A percentile compares a stretch with the other conserved stretches of the same genome.
phyloP scores from a whole-genome alignment of 1,140 invertebrate species.

The Limonius californicus region DNA sequence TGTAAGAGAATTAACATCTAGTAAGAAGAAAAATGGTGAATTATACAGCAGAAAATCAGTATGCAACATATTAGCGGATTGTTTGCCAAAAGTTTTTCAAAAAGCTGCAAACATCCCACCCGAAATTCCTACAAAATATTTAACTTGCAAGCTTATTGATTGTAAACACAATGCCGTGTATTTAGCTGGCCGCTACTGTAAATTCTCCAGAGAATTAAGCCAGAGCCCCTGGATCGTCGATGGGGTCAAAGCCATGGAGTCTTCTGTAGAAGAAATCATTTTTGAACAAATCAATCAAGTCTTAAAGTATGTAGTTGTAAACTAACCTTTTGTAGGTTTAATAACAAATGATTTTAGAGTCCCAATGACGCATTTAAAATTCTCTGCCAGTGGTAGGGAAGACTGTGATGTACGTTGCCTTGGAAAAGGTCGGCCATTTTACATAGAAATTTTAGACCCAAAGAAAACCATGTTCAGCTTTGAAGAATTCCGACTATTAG shows the following conservation, averaged over 20 bases:
- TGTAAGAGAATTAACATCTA: conserved; percentile 32
- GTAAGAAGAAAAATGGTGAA: conserved; percentile 43
- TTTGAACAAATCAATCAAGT: conserved; percentile 57
- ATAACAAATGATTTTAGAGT: conserved; percentile 36
- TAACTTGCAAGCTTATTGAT: conserved; percentile 48
- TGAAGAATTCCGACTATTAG: conserved; percentile 53
- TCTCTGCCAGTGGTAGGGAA: conserved; percentile 90
- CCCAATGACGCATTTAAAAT: conserved; percentile 51
- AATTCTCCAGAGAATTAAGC: conserved; percentile 78
- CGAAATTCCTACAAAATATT: conserved; percentile 39
- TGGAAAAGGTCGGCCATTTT: conserved; percentile 83
- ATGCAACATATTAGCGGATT: conserved; percentile 49
- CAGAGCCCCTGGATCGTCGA: conserved; percentile 94
- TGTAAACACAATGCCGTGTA: conserved; percentile 55
- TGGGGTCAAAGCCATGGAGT: conserved; percentile 73
- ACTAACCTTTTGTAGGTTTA: background rate
- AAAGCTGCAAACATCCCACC: conserved; percentile 49
- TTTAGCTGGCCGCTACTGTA: conserved; percentile 77
- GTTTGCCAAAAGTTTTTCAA: conserved; percentile 50
- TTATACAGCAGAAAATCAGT: conserved; percentile 54
- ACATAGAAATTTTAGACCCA: conserved; percentile 75
- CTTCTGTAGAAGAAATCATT: conserved; percentile 89
- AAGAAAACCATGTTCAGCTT: conserved; percentile 52
- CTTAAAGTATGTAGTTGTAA: conserved; percentile 39
- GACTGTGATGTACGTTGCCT: conserved; percentile 86